Conservation (phyloP, 1,140 invertebrate genomes). For the Drosophila albomicans region DNA sequence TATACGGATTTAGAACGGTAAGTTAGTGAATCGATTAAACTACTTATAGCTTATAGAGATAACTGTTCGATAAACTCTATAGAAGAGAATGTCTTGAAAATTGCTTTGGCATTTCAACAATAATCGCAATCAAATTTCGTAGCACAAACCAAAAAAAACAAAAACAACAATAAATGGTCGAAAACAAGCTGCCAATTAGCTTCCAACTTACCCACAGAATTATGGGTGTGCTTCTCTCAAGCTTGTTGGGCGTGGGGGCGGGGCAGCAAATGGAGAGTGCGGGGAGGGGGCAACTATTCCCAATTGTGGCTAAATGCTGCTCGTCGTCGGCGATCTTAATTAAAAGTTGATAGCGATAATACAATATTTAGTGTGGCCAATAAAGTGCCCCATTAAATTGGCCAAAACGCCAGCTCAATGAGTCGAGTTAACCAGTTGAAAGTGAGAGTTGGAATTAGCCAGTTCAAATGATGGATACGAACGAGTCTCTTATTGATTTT, state of each 20-base stretch:
- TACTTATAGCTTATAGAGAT: background rate
- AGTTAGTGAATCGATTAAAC: conserved; percentile 84
- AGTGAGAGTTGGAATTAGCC: conserved; percentile 43
- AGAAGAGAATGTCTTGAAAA: conserved; percentile 62
- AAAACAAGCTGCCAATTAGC: conserved; percentile 77
- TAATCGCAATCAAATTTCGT: conserved; percentile 69
- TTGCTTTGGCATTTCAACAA: conserved; percentile 75
- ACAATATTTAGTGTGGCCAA: conserved; percentile 61
- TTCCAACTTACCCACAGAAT: conserved; percentile 80
- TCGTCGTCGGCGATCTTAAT: conserved; percentile 70
- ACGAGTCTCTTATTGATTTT: conserved; percentile 9
- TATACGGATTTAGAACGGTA: conserved; percentile 90
- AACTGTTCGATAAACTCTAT: background rate
- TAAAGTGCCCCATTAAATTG: conserved; percentile 35
- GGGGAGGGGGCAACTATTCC: conserved; percentile 51
- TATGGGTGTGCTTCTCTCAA: conserved; percentile 61
- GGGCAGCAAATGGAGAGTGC: background rate
- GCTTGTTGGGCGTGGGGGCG: background rate
- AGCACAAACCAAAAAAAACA: background rate
- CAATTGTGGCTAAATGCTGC: conserved; percentile 70
- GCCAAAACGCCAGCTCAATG: background rate
- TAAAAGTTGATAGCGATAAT: conserved; percentile 75
- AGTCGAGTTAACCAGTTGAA: conserved; percentile 12
- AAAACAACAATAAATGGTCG: conserved; percentile 2
- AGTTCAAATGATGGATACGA: no score